phyloP scores from a whole-genome alignment of 2,888 invertebrate genomes.

The Plagodis dolabraria region DNA sequence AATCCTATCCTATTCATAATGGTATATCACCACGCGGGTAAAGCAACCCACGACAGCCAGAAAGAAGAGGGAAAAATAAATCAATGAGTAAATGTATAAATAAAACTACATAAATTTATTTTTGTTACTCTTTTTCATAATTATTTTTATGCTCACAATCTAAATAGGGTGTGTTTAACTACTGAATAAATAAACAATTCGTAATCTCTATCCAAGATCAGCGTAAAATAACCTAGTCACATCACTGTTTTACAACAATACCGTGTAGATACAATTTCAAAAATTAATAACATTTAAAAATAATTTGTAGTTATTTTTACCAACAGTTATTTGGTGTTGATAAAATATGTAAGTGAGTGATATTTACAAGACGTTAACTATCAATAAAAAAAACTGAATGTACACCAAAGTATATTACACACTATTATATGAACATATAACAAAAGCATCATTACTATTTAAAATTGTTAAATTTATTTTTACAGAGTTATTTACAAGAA shows the following conservation, averaged over 20 bases:
- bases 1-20: too few species aligned
- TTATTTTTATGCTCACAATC: slow-evolving; percentile 79
- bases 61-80: too few species aligned
- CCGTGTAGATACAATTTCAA: slow-evolving; percentile 34
- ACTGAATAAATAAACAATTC: slow-evolving; percentile 75
- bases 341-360: too few species aligned
- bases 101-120: slow-evolving; percentile 1
- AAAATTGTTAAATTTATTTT: slow-evolving; percentile 3
- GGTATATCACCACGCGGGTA: too few species aligned
- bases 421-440: slow-evolving; percentile 8
- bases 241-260: slow-evolving; percentile 46
- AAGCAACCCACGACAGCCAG: too few species aligned
- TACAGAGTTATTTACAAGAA: slow-evolving; percentile 52
- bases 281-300: slow-evolving; percentile 9
- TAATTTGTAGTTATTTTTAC: slow-evolving; percentile 13
- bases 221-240: slow-evolving; percentile 40
- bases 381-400: slow-evolving; percentile 19
- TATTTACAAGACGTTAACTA: too few species aligned
- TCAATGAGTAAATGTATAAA: slow-evolving; percentile 13
- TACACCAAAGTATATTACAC: slow-evolving; percentile 10
- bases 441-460: too few species aligned
- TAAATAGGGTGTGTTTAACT: slow-evolving; percentile 77
- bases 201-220: slow-evolving; percentile 65
- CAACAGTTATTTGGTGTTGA: slow-evolving; percentile 1
- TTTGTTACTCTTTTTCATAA: slow-evolving; percentile 56